Evolutionary conservation across 2,113 vertebrate genomes (phyloP).

Genomic region (Parotia lawesii): DNA sequence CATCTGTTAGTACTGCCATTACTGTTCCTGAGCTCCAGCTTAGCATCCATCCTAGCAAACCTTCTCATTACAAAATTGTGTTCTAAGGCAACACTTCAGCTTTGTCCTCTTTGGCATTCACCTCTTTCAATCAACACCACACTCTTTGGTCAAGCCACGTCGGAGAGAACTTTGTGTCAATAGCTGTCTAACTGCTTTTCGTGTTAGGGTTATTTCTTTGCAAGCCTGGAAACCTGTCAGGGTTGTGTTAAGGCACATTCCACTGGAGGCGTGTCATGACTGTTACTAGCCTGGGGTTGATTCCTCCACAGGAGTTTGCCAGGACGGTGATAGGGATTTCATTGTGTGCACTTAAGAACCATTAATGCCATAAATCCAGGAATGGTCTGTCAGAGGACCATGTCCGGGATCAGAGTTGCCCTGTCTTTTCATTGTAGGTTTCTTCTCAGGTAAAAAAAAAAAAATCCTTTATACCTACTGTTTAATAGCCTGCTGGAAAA

Average conservation of each 20-base stretch:
- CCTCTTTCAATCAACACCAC: background rate
- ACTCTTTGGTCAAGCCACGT: background rate
- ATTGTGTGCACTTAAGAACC: background rate
- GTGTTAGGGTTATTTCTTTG: background rate
- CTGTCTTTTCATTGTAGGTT: background rate
- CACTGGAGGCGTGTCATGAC: slow-evolving; percentile 23
- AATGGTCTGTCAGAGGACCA: background rate
- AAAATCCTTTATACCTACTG: background rate
- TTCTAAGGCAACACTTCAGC: background rate
- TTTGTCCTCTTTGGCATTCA: background rate
- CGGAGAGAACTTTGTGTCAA: background rate
- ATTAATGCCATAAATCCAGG: background rate
- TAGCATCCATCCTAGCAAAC: background rate
- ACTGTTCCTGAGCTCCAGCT: background rate
- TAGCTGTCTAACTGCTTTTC: background rate
- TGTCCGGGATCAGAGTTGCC: background rate
- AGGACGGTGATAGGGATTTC: background rate
- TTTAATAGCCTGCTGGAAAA: background rate
- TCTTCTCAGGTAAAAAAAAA: background rate
- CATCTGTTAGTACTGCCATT: background rate
- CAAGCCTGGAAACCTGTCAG: background rate
- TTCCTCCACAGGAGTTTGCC: background rate
- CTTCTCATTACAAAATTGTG: background rate
- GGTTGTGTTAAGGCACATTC: slow-evolving; percentile 17
- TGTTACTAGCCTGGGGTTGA: slow-evolving; percentile 16